Evolutionary conservation across 2,113 vertebrate species (phyloP), one percentile per base, ranked within the genome.

Genomic region (Elachura formosa): DNA sequence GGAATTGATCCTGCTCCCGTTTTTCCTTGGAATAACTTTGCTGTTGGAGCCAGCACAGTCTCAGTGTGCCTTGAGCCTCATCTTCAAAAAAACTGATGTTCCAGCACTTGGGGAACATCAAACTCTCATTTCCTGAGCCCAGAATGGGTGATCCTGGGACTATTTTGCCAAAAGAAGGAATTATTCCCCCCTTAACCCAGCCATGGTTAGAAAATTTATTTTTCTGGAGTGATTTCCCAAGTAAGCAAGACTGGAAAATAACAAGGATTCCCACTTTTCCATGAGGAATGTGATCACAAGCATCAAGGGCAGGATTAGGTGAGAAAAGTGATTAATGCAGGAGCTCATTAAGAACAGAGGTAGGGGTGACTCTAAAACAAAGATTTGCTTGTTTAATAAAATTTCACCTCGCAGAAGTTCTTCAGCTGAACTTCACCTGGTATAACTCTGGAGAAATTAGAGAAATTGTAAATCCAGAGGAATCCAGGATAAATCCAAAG

Each of bases 1-100:
- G 40, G 66, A 51, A 10, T 28, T 40, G 51, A 25, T 25, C 18
- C 46, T 0, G 0, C 14, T 54, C n/a, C 33, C 23, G 0, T 43
- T 68, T 80, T 26, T 25, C 59, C 29, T 63, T 48, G 49, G 1
- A 0, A 22, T 51, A 2, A 11, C 21, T 89, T 51, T 49, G 23
- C 33, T 63, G 16, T 5, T 8, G 49, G 40, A 79, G 14, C 16
- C 33, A 10, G 26, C 49, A 6, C 7, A 2, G 10, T 15, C 68
- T 51, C 13, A 19, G 49, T 4, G 0, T 12, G 40, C 4, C n/a
- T n/a, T 51, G 49, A 56, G 64, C 63, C 33, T 76, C 67, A 10
- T 10, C 56, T 62, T 9, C 5, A 18, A 23, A 33, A 31, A 14
- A 28, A 20, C 14, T 24, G 34, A 1, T n/a, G 6, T n/a, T 22